Conservation (phyloP, 2,113 vertebrate genomes). For the Urocitellus parryii region DNA sequence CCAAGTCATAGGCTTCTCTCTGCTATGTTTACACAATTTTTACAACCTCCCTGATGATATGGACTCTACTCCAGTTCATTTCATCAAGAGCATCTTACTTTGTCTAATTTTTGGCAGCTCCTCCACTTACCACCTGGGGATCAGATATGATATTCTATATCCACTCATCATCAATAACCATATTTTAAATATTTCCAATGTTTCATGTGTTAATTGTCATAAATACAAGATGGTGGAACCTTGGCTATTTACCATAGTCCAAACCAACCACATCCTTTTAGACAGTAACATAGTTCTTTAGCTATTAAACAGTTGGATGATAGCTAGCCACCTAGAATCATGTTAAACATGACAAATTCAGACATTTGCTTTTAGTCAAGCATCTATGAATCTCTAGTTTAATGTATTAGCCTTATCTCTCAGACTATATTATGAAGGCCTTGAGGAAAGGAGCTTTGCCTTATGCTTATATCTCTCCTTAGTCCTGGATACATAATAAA, state of each 20-base stretch:
- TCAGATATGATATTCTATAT: not conserved
- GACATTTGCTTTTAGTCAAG: slow-evolving; percentile 43
- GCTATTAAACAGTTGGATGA: not conserved
- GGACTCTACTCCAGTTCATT: not conserved
- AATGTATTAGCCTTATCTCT: slow-evolving; percentile 14
- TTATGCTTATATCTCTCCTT: not conserved
- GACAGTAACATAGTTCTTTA: not conserved
- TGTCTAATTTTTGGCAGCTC: not conserved
- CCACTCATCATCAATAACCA: not conserved
- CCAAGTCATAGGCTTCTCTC: not conserved
- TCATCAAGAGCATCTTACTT: not conserved
- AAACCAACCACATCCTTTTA: slow-evolving; percentile 5
- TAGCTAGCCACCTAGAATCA: not conserved
- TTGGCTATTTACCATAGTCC: slow-evolving; percentile 10
- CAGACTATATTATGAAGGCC: slow-evolving; percentile 29
- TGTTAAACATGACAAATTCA: not conserved
- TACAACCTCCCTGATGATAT: not conserved
- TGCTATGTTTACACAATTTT: not conserved
- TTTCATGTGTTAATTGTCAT: slow-evolving; percentile 44
- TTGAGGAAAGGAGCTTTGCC: slow-evolving; percentile 1
- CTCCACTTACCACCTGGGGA: not conserved
- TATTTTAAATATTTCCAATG: not conserved
- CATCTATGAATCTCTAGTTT: slow-evolving; percentile 26
- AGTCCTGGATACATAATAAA: not conserved
- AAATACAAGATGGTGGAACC: not conserved